These are phyloP conservation scores for Pantherophis guttatus DNA, from an alignment of 2,113 vertebrate genomes.

Conservation along the genomic window DNA sequence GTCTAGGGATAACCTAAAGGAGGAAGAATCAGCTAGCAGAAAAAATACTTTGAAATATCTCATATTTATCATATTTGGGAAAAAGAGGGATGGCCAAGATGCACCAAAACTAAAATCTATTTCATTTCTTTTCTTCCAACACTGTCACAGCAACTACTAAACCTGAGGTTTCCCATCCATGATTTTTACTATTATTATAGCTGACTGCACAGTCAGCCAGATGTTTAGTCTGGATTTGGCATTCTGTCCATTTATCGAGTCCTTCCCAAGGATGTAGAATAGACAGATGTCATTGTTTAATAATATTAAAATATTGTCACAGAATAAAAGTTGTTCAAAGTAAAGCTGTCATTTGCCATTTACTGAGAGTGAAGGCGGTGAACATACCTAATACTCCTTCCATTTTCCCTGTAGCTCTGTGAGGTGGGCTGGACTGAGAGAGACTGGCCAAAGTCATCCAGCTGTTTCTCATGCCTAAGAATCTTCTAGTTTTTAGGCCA, in stretches of 20 bases:
- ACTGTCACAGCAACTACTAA: background rate
- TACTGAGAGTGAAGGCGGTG: background rate
- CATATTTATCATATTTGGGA: slow-evolving; percentile 21
- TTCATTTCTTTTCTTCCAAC: slow-evolving; percentile 6
- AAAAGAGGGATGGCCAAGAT: background rate
- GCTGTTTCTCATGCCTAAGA: background rate
- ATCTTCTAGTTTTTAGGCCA: background rate
- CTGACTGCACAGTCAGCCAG: background rate
- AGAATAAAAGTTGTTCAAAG: no score
- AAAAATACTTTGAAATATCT: background rate
- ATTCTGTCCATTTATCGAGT: background rate
- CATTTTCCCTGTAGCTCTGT: background rate
- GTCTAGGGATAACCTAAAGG: slow-evolving; percentile 14
- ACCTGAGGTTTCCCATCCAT: background rate
- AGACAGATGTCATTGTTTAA: background rate
- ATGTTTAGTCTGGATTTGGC: background rate
- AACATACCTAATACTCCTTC: background rate
- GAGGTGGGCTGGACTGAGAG: background rate
- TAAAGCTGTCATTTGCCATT: no score
- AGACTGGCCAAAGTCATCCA: background rate
- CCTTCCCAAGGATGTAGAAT: background rate
- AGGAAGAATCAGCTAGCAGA: slow-evolving; percentile 3
- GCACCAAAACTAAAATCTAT: background rate
- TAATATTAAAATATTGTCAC: background rate
- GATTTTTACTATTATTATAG: background rate